Base-by-base conservation (phyloP, 2,113 vertebrate species). In the Arenaria interpres region DNA sequence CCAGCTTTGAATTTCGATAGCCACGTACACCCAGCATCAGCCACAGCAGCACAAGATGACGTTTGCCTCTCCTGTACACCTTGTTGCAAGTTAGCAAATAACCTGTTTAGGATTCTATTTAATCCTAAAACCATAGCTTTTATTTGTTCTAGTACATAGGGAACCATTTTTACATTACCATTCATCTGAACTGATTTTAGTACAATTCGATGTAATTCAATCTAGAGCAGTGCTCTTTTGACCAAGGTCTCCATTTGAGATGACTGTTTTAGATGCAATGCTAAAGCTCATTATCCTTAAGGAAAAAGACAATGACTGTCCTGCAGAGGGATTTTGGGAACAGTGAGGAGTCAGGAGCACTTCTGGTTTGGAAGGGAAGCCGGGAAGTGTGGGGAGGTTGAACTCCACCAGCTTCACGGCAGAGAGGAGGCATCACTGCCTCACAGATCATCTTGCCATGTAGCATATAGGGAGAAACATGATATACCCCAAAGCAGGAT, bases 341-440 rank as follows among this genome's bases (percentile, higher is more conserved):
- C 22, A 30, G 3, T 5, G 22, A 22, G 46, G 27, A 60, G 39
- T 19, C 1, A 2, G 59, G 71, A 60, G n/a, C 0, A 0, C 72
- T 30, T 12, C 39, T 27, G 33, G 18, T 56, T 54, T 2, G 3
- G 45, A 14, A 30, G 53, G 48, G 59, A 85, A 45, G 62, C 67
- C 54, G 59, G 43, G 41, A 51, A 54, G n/a, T 28, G 50, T 21
- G 12, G 32, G 46, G 41, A 92, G 33, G 33, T 45, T 67, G 74
- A 93, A 71, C 53, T 43, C 33, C 4, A 43, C 24, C 53, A 41
- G 48, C n/a, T 92, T 80, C 2, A 0, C 46, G 46, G 59, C 63
- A 85, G 53, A 64, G 50, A 77, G 66, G 30, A 66, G 75, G 41
- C 64, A 57, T 76, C 67, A 2, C 46, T 41, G 27, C 45, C 54